Base-by-base conservation (phyloP, 2,888 invertebrate genomes). In the Seira sanloemensis region DNA sequence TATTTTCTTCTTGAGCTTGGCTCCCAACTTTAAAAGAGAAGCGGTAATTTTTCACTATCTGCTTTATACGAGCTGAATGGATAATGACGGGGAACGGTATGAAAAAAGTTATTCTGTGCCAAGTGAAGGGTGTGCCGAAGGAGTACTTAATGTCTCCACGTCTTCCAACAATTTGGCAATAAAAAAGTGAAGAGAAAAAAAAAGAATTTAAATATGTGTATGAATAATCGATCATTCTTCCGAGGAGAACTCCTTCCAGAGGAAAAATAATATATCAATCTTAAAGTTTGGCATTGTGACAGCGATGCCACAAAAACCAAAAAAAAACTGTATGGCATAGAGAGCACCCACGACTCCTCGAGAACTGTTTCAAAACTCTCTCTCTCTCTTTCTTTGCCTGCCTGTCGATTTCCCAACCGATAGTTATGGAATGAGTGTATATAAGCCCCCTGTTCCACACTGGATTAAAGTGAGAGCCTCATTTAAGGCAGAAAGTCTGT, bases 381-480 rank as follows among this genome's bases (percentile, higher is more conserved):
- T n/a, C n/a, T n/a, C n/a, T n/a, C n/a, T n/a, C n/a, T n/a, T n/a
- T n/a, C n/a, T n/a, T n/a, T n/a, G n/a, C n/a, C n/a, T n/a, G n/a
- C n/a, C n/a, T n/a, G n/a, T n/a, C n/a, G n/a, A n/a, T n/a, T n/a
- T n/a, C n/a, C n/a, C n/a, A n/a, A n/a, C n/a, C n/a, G n/a, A n/a
- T n/a, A n/a, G n/a, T n/a, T n/a, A n/a, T n/a, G n/a, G n/a, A n/a
- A n/a, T n/a, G n/a, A n/a, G n/a, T n/a, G n/a, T n/a, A n/a, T n/a
- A n/a, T n/a, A n/a, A n/a, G n/a, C n/a, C n/a, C n/a, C n/a, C n/a
- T n/a, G n/a, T n/a, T n/a, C n/a, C n/a, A n/a, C n/a, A n/a, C n/a
- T 82, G 76, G 82, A 82, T 82, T 82, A 82, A 19, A 82, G 72
- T 75, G 19, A 62, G 65, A 62, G 50, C 68, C 74, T 82, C 71